Base-by-base conservation (phyloP, 2,113 vertebrate species). In the Dunckerocampus dactyliophorus region DNA sequence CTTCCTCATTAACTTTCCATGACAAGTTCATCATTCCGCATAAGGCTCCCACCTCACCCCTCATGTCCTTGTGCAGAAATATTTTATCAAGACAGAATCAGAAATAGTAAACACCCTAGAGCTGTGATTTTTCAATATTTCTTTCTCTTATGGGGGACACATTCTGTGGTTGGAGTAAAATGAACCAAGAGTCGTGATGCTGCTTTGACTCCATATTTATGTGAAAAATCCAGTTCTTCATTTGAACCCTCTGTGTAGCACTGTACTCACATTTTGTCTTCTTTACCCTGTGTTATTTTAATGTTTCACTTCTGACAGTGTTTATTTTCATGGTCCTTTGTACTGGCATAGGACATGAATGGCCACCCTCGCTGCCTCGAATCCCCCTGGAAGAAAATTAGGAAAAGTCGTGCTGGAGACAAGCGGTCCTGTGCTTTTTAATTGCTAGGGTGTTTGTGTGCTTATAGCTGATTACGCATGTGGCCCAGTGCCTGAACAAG, bases 121-220 rank as follows among this genome's bases (percentile, higher is more conserved):
- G 62, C 73, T 59, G 24, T 11, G 6, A 50, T 73, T 12, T 65
- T 16, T 14, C 2, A 12, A 37, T 50, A 6, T 50, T 22, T 22
- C 2, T 22, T 16, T 14, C 12, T 13, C 2, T n/a, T 47, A 17
- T 50, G 14, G 34, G 13, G 20, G 0, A 46, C 48, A 16, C 15
- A 15, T 10, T 20, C n/a, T 50, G 24, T 52, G 56, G 75, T 53
- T 59, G 52, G 34, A 66, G 10, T 63, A n/a, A 46, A 14, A 15
- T 20, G 22, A 8, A 52, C 46, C 47, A 74, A 58, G 52, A 50
- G 56, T 60, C 57, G n/a, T n/a, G n/a, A n/a, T n/a, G n/a, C n/a
- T n/a, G n/a, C 65, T 12, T 81, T 77, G 78, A 83, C 82, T 76
- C 80, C 80, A 77, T 49, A 67, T 81, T 78, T 77, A 59, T 82